A percentile compares a stretch with the other conserved stretches of the same genome.
Conservation (phyloP, 1,140 invertebrate species). For the Pseudomyrmex dendroicus region DNA sequence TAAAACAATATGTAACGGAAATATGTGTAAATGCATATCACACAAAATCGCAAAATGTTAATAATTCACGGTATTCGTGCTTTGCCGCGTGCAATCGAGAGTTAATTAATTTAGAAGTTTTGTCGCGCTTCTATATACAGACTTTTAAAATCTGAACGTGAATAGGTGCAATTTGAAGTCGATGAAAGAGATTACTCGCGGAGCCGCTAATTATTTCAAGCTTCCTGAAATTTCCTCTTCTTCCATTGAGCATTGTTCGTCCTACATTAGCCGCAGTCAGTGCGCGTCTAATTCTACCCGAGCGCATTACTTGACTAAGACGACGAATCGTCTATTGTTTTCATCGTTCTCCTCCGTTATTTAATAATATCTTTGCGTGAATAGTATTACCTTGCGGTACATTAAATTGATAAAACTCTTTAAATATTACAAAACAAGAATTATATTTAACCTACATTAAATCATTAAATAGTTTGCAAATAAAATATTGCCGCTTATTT, state of each 20-base stretch:
- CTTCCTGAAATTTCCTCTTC: slow-evolving; percentile 53
- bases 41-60: slow-evolving; percentile 8
- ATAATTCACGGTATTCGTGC: neutral
- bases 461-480: neutral
- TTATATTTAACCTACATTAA: neutral
- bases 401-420: neutral
- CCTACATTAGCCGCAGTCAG: slow-evolving; percentile 63
- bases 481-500: neutral
- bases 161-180: slow-evolving; percentile 60
- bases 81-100: neutral
- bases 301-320: slow-evolving; percentile 51
- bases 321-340: slow-evolving; percentile 65
- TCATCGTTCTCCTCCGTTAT: slow-evolving; percentile 27
- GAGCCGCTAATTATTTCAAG: slow-evolving; percentile 69
- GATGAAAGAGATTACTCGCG: slow-evolving; percentile 59
- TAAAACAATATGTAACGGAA: neutral
- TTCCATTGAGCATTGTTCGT: slow-evolving; percentile 58
- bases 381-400: neutral
- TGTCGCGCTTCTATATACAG: neutral
- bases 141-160: slow-evolving; percentile 45
- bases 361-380: neutral
- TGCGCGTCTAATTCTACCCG: slow-evolving; percentile 34
- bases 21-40: neutral
- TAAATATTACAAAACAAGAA: neutral
- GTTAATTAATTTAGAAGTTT: slow-evolving; percentile 31